phyloP scores from a whole-genome alignment of 1,140 invertebrate genomes.

The Zaprionus vittiger region DNA sequence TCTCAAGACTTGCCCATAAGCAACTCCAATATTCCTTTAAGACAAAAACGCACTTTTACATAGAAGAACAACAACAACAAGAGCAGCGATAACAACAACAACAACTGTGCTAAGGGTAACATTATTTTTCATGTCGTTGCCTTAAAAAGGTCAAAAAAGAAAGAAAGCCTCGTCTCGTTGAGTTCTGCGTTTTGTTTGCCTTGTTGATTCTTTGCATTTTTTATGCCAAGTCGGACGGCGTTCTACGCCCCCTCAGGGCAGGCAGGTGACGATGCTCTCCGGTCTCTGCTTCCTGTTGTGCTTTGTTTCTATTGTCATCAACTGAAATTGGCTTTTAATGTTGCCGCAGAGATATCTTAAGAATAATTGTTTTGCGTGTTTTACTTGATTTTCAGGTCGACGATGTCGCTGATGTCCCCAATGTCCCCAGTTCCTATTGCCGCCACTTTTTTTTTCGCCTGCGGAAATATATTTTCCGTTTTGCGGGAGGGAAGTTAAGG shows the following conservation, averaged over 20 bases:
- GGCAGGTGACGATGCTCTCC: constrained; percentile 1
- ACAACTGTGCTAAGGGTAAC: constrained; percentile 68
- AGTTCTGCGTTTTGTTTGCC: constrained; percentile 58
- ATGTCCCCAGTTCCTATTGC: constrained; percentile 7
- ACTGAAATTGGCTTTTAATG: constrained; percentile 84
- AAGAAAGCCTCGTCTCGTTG: constrained; percentile 25
- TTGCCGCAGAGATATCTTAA: constrained; percentile 84
- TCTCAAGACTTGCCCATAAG: constrained; percentile 22
- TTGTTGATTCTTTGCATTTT: constrained; percentile 80
- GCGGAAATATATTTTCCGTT: constrained; percentile 27
- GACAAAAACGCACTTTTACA: constrained; percentile 60
- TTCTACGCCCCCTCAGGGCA: constrained; percentile 2
- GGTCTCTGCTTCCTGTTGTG: constrained; percentile 46
- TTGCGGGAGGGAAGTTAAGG: neutral
- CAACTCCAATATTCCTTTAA: constrained; percentile 67
- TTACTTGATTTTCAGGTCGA: constrained; percentile 62
- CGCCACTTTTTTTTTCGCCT: constrained; percentile 27
- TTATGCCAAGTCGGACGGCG: constrained; percentile 44
- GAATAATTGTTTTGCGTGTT: constrained; percentile 85
- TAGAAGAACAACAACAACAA: constrained; percentile 2
- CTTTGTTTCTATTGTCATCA: constrained; percentile 84
- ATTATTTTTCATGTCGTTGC: constrained; percentile 84
- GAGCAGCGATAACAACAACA: constrained; percentile 3
- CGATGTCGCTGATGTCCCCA: constrained; percentile 3
- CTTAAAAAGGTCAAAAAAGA: constrained; percentile 55